These are phyloP conservation scores for Apteryx mantelli DNA, from an alignment of 2,113 vertebrate genomes.

Conservation along the genomic window DNA sequence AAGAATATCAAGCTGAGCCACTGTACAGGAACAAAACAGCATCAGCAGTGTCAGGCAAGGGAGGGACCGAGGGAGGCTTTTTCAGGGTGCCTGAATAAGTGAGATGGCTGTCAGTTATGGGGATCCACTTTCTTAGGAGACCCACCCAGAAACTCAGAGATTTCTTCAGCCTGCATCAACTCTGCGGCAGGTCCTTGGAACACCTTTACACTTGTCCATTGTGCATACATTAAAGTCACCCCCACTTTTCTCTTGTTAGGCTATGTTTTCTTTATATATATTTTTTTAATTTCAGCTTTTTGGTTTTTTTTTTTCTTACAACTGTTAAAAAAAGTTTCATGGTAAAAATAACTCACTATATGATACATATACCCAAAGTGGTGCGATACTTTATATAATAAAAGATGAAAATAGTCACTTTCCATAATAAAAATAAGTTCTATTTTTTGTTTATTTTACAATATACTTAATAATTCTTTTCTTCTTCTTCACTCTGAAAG, in stretches of 20 bases:
- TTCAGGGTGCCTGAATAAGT: not conserved
- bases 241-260: constrained; percentile 56
- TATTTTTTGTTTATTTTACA: constrained; percentile 99
- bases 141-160: not conserved
- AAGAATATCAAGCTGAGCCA: constrained; percentile 15
- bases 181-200: constrained; percentile 24
- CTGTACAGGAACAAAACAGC: constrained; percentile 18
- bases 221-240: constrained; percentile 33
- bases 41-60: not conserved
- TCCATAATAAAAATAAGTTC: constrained; percentile 99
- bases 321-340: constrained; percentile 84
- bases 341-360: constrained; percentile 95
- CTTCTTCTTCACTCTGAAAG: constrained; percentile 80
- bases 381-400: constrained; percentile 90
- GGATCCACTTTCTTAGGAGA: not conserved
- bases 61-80: constrained; percentile 16
- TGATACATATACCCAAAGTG: constrained; percentile 87
- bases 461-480: constrained; percentile 95
- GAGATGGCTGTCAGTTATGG: not conserved
- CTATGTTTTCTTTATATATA: constrained; percentile 69
- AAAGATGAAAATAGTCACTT: constrained; percentile 92
- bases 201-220: constrained; percentile 18
- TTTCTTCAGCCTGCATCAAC: not conserved
- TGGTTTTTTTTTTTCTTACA: constrained; percentile 74
- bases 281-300: constrained; percentile 70